phyloP scores from a whole-genome alignment of 2,888 invertebrate species.

The Margaritifera margaritifera region DNA sequence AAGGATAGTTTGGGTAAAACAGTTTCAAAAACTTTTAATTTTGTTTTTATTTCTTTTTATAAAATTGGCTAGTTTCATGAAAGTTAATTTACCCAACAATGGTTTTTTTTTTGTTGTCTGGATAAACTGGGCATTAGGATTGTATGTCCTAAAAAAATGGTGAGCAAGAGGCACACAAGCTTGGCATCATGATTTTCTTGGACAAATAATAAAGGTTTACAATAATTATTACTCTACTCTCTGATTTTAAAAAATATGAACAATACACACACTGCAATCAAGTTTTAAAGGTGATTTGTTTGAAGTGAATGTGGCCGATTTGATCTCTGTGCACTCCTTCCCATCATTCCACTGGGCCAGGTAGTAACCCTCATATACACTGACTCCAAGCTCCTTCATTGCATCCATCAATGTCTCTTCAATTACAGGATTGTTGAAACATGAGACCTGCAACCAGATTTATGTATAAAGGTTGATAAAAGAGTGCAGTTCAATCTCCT shows the following conservation, averaged over 20 bases:
- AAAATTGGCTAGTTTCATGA: no score
- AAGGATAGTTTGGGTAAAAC: no score
- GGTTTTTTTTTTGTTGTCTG: no score
- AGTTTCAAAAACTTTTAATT: no score
- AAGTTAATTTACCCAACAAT: no score
- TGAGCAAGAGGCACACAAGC: no score
- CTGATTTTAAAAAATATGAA: not conserved
- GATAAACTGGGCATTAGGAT: no score
- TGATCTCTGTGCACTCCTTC: constrained; percentile 46
- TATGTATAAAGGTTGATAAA: not conserved
- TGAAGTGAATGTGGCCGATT: constrained; percentile 61
- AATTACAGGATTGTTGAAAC: constrained; percentile 67
- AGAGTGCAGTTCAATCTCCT: no score
- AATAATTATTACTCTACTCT: not conserved
- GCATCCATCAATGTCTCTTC: constrained; percentile 53
- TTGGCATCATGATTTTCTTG: no score
- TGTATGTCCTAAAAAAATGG: no score
- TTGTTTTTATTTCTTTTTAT: no score
- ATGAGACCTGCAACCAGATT: constrained; percentile 49
- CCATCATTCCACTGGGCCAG: constrained; percentile 70
- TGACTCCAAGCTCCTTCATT: constrained; percentile 59
- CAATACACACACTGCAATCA: constrained; percentile 59
- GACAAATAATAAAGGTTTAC: no score
- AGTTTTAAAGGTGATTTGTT: constrained; percentile 50
- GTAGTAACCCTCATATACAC: constrained; percentile 55